phyloP scores from a whole-genome alignment of 1,140 invertebrate genomes.

The Euborellia annulipes region DNA sequence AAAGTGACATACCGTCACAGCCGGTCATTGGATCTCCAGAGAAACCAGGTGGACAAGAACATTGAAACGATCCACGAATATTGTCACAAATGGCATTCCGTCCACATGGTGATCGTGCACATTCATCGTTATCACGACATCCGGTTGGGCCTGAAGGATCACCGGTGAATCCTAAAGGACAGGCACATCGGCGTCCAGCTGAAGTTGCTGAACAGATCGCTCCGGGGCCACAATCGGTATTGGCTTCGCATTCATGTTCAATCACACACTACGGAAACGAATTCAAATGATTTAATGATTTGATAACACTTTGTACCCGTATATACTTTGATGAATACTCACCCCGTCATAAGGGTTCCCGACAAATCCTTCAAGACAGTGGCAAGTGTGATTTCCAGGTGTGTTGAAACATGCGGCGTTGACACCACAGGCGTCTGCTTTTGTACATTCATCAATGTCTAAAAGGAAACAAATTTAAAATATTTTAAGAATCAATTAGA shows the following conservation, averaged over 20 bases:
- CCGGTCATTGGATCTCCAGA: slow-evolving; percentile 51
- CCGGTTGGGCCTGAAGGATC: slow-evolving; percentile 43
- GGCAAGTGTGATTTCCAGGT: slow-evolving; percentile 76
- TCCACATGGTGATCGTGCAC: slow-evolving; percentile 47
- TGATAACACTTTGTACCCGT: too few relatives aligned
- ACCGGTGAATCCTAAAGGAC: slow-evolving; percentile 61
- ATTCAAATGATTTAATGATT: too few relatives aligned
- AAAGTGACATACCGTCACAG: slow-evolving; percentile 49
- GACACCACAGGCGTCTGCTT: slow-evolving; percentile 57
- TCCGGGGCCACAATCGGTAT: slow-evolving; percentile 54
- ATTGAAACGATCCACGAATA: slow-evolving; percentile 52
- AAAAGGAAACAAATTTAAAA: too few relatives aligned
- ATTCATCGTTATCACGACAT: slow-evolving; percentile 54
- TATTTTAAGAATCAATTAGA: too few relatives aligned
- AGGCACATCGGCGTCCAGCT: slow-evolving; percentile 65
- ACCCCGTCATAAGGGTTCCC: slow-evolving; percentile 76
- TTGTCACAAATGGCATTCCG: slow-evolving; percentile 55
- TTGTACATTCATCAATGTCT: slow-evolving; percentile 76
- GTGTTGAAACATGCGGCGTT: slow-evolving; percentile 69
- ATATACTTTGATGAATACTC: too few relatives aligned
- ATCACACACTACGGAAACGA: slow-evolving; percentile 71
- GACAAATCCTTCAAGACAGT: slow-evolving; percentile 62
- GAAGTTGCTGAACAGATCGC: slow-evolving; percentile 64
- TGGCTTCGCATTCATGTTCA: slow-evolving; percentile 61
- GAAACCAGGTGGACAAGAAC: slow-evolving; percentile 59